These are phyloP conservation scores for Actinia tenebrosa DNA, from an alignment of 64 coral and sea anemone species.

Conservation along the genomic window DNA sequence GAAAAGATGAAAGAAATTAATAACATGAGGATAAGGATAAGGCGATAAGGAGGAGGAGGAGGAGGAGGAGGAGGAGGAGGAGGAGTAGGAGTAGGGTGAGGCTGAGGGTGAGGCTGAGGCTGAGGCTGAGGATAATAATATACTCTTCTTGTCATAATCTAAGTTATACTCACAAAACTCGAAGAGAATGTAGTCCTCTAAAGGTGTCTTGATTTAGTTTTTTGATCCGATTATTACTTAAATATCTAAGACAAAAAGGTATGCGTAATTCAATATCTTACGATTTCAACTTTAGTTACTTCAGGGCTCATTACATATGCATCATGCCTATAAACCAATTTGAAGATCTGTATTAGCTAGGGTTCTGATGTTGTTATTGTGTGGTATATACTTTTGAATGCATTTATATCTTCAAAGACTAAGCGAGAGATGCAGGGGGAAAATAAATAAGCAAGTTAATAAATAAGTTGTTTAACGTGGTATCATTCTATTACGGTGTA, in stretches of 20 bases:
- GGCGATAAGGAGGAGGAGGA: no score
- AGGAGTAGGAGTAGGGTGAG: no score
- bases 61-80: no score
- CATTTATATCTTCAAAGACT: background rate
- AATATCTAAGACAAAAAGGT: background rate
- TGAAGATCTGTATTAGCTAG: background rate
- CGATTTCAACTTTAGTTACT: background rate
- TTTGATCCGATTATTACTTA: background rate
- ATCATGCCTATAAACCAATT: no score
- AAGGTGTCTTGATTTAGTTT: background rate
- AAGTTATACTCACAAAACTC: background rate
- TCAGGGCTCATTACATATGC: no score
- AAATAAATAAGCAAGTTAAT: no score
- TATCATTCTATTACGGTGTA: no score
- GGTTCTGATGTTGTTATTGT: background rate
- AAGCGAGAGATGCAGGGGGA: no score
- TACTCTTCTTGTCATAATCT: no score
- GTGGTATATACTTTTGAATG: constrained; percentile 1
- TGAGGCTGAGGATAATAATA: no score
- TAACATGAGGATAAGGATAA: background rate
- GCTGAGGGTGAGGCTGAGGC: no score
- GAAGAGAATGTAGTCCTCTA: background rate
- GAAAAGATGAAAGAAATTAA: background rate
- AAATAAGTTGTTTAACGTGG: no score
- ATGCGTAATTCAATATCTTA: background rate